Evolutionary conservation across 2,797 vertebrate genomes (phyloP), one percentile per base, ranked within the genome.

Genomic region (Arnoldichthys spilopterus): DNA sequence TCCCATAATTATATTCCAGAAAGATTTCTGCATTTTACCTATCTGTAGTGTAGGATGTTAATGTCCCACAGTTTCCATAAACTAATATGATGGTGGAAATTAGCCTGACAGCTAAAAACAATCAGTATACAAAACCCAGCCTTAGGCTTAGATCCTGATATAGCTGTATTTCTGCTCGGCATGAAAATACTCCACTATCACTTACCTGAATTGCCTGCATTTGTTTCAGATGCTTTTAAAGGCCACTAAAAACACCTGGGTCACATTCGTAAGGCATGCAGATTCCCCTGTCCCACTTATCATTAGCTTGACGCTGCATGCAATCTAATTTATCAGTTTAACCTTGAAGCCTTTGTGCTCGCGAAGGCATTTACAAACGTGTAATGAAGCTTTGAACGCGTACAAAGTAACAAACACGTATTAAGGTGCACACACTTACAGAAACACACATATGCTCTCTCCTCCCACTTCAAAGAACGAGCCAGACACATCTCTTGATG

Each of bases 291-390:
- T 88, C 88, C 85, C 74, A 63, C 85, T 89, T 91, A 89, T 87
- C 86, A 87, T 89, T 86, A 83, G 88, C 86, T 85, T 89, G 84
- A 89, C 89, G 90, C 84, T 85, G 87, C 86, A 83, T 81, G 83
- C 81, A 81, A 87, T 84, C 80, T 90, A 92, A 91, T 93, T 93
- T 90, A 90, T 92, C 90, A 91, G 90, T 93, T 92, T 92, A 89
- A 92, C 92, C 91, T 92, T 91, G 86, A 92, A 91, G 91, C 86
- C 90, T 89, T 92, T 91, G 87, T 89, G 87, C 88, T 90, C 85
- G 77, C 86, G 87, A 71, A 84, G 81, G 87, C 88, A 88, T 92
- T 91, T 92, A 86, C 91, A 89, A 91, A 86, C 88, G 86, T 89
- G 85, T 88, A 88, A 83, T 87, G 87, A 89, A 87, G 90, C 91